phyloP scores from a whole-genome alignment of 1,140 invertebrate genomes.

The Brachystomella parvula region DNA sequence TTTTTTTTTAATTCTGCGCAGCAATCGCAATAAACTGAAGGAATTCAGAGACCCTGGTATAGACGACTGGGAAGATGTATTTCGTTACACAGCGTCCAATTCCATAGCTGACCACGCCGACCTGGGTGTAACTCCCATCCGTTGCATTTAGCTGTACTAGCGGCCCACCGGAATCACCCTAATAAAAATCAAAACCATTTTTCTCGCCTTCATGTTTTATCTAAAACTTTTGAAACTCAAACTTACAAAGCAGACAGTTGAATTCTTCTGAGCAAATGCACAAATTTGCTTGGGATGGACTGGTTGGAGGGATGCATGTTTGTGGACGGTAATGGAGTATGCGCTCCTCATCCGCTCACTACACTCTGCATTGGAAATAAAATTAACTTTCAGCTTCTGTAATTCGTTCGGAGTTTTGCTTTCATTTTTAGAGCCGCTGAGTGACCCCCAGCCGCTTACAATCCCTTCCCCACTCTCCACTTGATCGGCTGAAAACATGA shows the following conservation, averaged over 20 bases:
- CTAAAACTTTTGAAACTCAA: background rate
- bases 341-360: conserved; percentile 16
- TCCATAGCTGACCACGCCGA: conserved; percentile 43
- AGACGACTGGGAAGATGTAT: conserved; percentile 43
- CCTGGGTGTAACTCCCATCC: conserved; percentile 38
- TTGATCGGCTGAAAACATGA: background rate
- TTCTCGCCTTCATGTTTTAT: background rate
- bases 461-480: conserved; percentile 13
- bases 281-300: conserved; percentile 25
- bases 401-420: conserved; percentile 11
- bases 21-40: conserved; percentile 41
- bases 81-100: conserved; percentile 42
- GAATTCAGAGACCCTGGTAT: conserved; percentile 43
- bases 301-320: conserved; percentile 17
- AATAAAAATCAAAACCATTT: conserved; percentile 19
- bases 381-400: conserved; percentile 30
- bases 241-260: conserved; percentile 34
- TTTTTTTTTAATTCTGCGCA: conserved; percentile 12
- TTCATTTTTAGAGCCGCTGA: conserved; percentile 11
- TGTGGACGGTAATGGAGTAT: conserved; percentile 15
- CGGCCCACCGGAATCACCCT: conserved; percentile 43
- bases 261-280: conserved; percentile 25
- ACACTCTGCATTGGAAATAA: conserved; percentile 25
- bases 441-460: conserved; percentile 27
- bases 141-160: conserved; percentile 39